Percentiles rank a stretch among this genome's conserved stretches.
These are phyloP conservation scores for Stegodyphus mimosarum DNA, from an alignment of 1,140 invertebrate species.

Conservation along the genomic window DNA sequence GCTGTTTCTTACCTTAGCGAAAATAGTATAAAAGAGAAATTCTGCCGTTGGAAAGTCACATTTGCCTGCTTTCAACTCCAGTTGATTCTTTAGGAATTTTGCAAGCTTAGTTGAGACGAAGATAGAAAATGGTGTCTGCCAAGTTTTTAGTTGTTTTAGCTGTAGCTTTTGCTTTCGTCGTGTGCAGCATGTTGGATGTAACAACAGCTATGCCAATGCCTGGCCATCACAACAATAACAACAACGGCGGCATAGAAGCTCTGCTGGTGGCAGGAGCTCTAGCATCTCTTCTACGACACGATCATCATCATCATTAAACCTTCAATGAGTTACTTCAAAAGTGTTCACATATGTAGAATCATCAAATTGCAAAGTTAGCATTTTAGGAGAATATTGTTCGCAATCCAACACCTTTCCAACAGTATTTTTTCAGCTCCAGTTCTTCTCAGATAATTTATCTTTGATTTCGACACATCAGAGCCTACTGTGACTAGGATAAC, in stretches of 20 bases:
- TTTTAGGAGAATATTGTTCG: too few species aligned
- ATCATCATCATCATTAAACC: not conserved
- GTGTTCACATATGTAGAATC: not conserved
- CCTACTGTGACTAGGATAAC: too few species aligned
- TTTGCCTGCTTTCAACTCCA: not conserved
- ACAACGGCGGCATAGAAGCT: constrained; percentile 34
- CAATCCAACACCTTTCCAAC: too few species aligned
- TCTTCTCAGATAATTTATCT: too few species aligned
- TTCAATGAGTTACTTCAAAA: not conserved
- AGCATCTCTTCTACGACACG: constrained; percentile 20
- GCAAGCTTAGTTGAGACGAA: not conserved
- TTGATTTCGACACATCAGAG: too few species aligned
- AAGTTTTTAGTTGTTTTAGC: constrained; percentile 27
- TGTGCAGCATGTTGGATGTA: not conserved
- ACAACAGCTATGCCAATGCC: constrained; percentile 28
- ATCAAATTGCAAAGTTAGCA: not conserved
- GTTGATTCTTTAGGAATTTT: not conserved
- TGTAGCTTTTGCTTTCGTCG: constrained; percentile 3
- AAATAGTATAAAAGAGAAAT: constrained; percentile 1
- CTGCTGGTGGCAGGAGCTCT: constrained; percentile 42
- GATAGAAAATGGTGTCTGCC: not conserved
- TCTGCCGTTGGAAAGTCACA: not conserved
- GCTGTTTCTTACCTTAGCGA: not conserved
- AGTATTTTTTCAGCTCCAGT: too few species aligned
- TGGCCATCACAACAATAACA: constrained; percentile 26